Percentiles rank a stretch among this genome's conserved stretches.
These are phyloP conservation scores for Porites evermanni DNA, from an alignment of 92 coral and sea anemone genomes.

Conservation along the genomic window DNA sequence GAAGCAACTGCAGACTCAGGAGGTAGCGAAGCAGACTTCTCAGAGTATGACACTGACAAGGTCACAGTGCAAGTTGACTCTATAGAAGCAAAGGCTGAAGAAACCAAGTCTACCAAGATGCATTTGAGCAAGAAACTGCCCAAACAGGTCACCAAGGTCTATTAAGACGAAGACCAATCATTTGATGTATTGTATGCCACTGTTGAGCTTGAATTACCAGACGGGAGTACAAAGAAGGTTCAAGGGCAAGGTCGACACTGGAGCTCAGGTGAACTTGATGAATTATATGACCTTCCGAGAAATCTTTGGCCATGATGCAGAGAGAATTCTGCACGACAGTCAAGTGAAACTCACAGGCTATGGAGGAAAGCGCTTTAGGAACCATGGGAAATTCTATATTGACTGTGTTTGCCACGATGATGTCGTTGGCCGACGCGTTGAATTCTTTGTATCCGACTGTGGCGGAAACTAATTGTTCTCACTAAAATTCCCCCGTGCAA, in stretches of 20 bases:
- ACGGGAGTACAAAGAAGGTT: constrained; percentile 68
- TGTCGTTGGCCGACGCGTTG: constrained; percentile 70
- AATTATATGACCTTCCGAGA: constrained; percentile 5
- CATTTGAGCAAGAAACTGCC: constrained; percentile 75
- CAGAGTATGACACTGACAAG: constrained; percentile 70
- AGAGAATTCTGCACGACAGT: constrained; percentile 11
- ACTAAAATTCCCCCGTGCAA: constrained; percentile 72
- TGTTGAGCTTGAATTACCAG: constrained; percentile 70
- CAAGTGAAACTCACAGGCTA: constrained; percentile 7
- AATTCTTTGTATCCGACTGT: constrained; percentile 33
- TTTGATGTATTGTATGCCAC: constrained; percentile 76
- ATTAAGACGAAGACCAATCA: constrained; percentile 66
- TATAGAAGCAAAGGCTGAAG: constrained; percentile 63
- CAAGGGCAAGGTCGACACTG: not conserved
- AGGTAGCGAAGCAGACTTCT: constrained; percentile 65
- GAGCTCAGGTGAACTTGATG: constrained; percentile 1
- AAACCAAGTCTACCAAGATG: constrained; percentile 67
- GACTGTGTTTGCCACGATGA: constrained; percentile 65
- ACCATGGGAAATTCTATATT: constrained; percentile 40
- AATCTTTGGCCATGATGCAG: not conserved
- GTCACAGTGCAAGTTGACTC: constrained; percentile 77
- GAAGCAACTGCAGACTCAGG: constrained; percentile 68
- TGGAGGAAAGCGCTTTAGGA: not conserved
- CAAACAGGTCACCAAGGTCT: constrained; percentile 72
- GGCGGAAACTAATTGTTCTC: constrained; percentile 79